These are phyloP conservation scores for Gymnogyps californianus DNA, from an alignment of 2,113 vertebrate species.

Conservation along the genomic window DNA sequence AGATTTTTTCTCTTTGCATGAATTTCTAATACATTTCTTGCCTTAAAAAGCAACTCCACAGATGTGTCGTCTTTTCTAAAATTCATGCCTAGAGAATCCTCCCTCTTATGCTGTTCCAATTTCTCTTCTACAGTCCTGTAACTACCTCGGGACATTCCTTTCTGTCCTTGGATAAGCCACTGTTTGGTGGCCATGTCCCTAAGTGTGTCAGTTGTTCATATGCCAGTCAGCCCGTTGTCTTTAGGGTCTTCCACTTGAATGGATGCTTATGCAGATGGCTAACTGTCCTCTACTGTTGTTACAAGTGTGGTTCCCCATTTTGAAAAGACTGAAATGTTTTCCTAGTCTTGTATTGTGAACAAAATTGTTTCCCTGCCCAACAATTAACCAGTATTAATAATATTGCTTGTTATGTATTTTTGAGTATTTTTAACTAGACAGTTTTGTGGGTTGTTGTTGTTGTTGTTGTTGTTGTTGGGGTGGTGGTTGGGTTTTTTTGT, in stretches of 20 bases:
- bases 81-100: background rate
- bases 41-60: background rate
- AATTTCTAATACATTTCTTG: background rate
- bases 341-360: background rate
- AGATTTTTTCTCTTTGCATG: background rate
- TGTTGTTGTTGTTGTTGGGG: too few species aligned
- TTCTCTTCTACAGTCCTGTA: background rate
- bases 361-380: background rate
- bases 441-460: background rate
- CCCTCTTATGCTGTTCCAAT: background rate
- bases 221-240: background rate
- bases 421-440: background rate
- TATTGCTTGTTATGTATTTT: background rate
- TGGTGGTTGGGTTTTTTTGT: background rate
- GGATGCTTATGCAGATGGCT: background rate
- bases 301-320: background rate
- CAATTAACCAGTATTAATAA: background rate
- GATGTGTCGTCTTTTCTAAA: background rate
- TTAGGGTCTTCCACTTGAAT: background rate
- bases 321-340: background rate
- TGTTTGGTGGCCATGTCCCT: background rate
- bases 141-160: background rate
- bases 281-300: background rate
- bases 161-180: background rate
- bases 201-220: background rate